These are phyloP conservation scores for Rhabditophanes sp. DNA, from an alignment of 2,888 invertebrate genomes.

Conservation along the genomic window DNA sequence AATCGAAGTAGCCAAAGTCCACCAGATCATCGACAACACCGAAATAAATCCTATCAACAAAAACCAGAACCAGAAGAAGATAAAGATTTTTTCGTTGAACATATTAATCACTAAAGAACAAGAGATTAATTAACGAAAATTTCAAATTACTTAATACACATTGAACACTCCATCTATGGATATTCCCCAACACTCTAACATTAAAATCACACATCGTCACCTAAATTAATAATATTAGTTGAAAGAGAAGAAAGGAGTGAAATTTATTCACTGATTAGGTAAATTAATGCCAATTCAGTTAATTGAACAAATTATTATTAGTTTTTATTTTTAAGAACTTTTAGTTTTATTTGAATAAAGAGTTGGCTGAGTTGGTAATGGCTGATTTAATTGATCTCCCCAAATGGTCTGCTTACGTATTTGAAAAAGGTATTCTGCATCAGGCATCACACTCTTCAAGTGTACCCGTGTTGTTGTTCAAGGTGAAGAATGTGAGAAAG, in stretches of 20 bases:
- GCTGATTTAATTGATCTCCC: no score
- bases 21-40: constrained; percentile 22
- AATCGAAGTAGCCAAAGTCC: constrained; percentile 17
- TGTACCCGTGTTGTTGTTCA: no score
- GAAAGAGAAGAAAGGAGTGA: neutral
- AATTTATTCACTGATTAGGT: neutral
- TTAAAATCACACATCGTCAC: constrained; percentile 28
- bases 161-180: constrained; percentile 42
- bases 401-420: no score
- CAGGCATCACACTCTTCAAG: no score
- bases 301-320: neutral
- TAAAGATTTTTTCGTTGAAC: constrained; percentile 24
- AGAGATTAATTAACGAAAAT: no score
- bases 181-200: constrained; percentile 27
- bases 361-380: no score
- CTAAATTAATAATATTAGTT: neutral
- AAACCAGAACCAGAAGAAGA: constrained; percentile 37
- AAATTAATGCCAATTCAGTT: neutral
- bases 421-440: no score
- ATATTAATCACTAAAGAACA: constrained; percentile 12
- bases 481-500: no score
- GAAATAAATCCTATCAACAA: constrained; percentile 32
- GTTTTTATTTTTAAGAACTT: no score
- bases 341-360: no score
- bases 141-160: no score